A percentile compares a stretch with the other conserved stretches of the same genome.
These are phyloP conservation scores for Polylopha cassiicola DNA, from an alignment of 2,888 invertebrate genomes.

Conservation along the genomic window DNA sequence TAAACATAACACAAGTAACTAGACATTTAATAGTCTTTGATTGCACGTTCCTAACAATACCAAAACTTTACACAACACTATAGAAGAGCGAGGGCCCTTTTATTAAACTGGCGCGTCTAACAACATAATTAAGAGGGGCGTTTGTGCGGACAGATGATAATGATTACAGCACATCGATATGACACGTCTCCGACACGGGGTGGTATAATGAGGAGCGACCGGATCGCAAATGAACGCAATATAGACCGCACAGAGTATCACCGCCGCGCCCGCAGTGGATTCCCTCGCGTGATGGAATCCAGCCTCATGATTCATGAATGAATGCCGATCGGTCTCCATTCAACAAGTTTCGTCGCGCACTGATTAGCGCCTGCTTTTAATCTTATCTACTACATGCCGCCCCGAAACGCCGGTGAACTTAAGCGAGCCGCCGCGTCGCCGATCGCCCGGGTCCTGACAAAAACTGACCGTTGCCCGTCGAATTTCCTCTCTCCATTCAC, in stretches of 20 bases:
- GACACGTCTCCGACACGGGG: slow-evolving; percentile 34
- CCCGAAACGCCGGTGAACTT: slow-evolving; percentile 47
- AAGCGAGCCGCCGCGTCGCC: slow-evolving; percentile 41
- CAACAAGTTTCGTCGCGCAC: slow-evolving; percentile 73
- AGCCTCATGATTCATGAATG: slow-evolving; percentile 56
- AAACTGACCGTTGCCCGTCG: slow-evolving; percentile 49
- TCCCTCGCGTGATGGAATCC: slow-evolving; percentile 66
- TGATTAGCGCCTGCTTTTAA: slow-evolving; percentile 67
- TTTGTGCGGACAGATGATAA: slow-evolving; percentile 40
- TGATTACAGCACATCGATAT: slow-evolving; percentile 28
- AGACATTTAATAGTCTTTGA: no score
- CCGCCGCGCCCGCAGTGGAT: slow-evolving; percentile 25
- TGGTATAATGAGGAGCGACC: slow-evolving; percentile 36
- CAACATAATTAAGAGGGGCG: slow-evolving; percentile 28
- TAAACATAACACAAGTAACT: no score
- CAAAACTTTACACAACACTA: no score
- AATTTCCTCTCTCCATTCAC: slow-evolving; percentile 73
- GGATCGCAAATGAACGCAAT: slow-evolving; percentile 36
- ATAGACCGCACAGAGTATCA: slow-evolving; percentile 30
- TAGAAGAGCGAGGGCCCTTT: slow-evolving; percentile 3
- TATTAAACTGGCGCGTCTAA: slow-evolving; percentile 8
- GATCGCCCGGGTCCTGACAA: slow-evolving; percentile 47
- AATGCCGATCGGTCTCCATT: slow-evolving; percentile 59
- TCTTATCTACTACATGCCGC: slow-evolving; percentile 66
- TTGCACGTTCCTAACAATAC: no score